These are phyloP conservation scores for Isurus oxyrinchus DNA, from an alignment of 2,113 vertebrate genomes.

Conservation along the genomic window DNA sequence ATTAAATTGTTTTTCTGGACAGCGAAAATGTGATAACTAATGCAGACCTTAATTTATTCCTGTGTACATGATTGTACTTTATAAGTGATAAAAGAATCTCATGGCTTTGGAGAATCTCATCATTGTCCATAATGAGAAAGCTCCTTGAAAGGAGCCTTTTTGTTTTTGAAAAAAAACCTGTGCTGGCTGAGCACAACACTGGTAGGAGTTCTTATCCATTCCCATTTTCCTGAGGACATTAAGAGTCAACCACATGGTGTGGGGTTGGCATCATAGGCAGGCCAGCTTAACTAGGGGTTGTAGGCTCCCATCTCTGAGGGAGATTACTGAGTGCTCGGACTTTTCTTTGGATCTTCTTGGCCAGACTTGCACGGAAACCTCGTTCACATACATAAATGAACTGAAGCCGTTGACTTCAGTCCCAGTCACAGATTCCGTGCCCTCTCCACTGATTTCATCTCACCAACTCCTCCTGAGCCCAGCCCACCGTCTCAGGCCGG, in stretches of 20 bases:
- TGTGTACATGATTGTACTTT: not conserved
- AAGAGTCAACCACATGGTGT: not conserved
- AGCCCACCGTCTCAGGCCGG: no score
- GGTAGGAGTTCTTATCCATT: not conserved
- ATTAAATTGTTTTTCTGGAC: not conserved
- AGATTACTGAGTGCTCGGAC: not conserved
- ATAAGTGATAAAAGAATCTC: not conserved
- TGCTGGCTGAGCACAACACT: not conserved
- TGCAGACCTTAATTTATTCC: not conserved
- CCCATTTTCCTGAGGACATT: not conserved
- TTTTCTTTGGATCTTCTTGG: no score
- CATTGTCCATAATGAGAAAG: not conserved
- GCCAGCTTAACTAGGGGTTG: not conserved
- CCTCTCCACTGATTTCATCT: no score
- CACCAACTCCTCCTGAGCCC: no score
- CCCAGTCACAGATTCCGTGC: not conserved
- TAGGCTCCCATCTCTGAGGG: not conserved
- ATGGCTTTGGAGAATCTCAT: not conserved
- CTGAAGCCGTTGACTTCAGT: not conserved
- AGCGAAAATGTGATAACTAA: not conserved
- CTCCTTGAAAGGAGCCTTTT: not conserved
- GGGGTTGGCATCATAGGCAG: not conserved
- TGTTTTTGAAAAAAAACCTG: not conserved
- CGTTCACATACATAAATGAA: not conserved
- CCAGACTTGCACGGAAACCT: not conserved